Base-by-base conservation (phyloP, 2,113 vertebrate species). In the Calidris pygmaea region DNA sequence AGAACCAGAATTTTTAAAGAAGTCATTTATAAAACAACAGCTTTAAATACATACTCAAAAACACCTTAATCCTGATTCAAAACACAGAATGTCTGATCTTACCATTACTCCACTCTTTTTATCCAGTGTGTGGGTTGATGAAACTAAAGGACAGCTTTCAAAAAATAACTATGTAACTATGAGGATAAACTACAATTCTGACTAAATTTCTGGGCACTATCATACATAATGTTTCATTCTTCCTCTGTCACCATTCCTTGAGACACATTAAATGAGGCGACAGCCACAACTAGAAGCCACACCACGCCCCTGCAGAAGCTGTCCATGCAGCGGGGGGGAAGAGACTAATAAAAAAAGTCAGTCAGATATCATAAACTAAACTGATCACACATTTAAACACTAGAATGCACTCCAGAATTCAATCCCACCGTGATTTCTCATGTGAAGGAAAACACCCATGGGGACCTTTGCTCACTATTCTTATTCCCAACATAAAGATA, bases 91-190 rank as follows among this genome's bases (percentile, higher is more conserved):
- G 41, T 60, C 73, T 89, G 87, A 92, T 79, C 9, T 73, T 66
- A 72, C 41, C 53, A 81, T 73, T 90, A 86, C 77, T 73, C 74
- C 37, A 53, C 66, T 91, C 43, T 85, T 90, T 77, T 68, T 68
- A 92, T 45, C 83, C 78, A 91, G 50, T 30, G 48, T 65, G 85
- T 90, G 80, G 88, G 80, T 2, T 85, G 94, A 68, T 75, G 83
- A 93, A 77, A 77, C 73, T 89, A 87, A 92, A 94, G 83, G 82
- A 90, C 82, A 90, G 94, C 83, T 93, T 96, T 96, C 95, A 93
- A 79, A 96, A 95, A 90, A 88, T 87, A 96, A 83, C 91, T 81
- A n/a, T 58, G 81, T 53, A 93, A 89, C 87, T 95, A 85, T 63
- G 71, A 96, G 90, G 71, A 95, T 92, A 95, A 95, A 90, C 62